phyloP scores from a whole-genome alignment of 2,888 invertebrate species.

The Melanostoma scalare region DNA sequence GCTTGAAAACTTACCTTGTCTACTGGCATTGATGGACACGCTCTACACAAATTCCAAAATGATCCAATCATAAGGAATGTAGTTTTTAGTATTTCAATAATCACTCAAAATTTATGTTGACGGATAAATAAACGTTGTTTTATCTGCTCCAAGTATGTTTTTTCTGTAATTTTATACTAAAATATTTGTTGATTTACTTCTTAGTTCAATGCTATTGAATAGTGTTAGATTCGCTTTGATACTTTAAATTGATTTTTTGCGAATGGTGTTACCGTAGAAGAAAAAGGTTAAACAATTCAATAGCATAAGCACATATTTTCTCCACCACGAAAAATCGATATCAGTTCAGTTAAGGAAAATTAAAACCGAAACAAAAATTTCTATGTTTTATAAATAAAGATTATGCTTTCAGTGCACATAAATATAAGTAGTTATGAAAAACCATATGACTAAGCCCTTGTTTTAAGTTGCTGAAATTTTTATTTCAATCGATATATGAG shows the following conservation, averaged over 20 bases:
- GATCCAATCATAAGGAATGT: constrained; percentile 94
- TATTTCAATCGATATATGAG: too few relatives aligned
- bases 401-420: too few relatives aligned
- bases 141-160: constrained; percentile 3
- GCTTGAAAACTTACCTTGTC: constrained; percentile 90
- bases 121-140: background rate
- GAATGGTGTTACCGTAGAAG: background rate
- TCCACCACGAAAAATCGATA: constrained; percentile 2
- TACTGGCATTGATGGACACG: constrained; percentile 98
- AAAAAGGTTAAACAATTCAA: constrained; percentile 25
- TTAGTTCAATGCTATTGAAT: background rate
- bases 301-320: constrained; percentile 6
- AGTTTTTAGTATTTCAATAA: constrained; percentile 68
- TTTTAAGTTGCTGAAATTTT: too few relatives aligned
- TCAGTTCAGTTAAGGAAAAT: background rate
- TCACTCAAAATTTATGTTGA: constrained; percentile 30
- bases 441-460: too few relatives aligned
- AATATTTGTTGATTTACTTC: background rate
- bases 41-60: constrained; percentile 98
- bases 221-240: constrained; percentile 32
- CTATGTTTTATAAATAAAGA: too few relatives aligned
- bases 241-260: constrained; percentile 20
- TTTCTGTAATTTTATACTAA: background rate
- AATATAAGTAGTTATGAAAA: too few relatives aligned
- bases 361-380: constrained; percentile 12